A percentile compares a stretch with the other conserved stretches of the same genome.
These are phyloP conservation scores for Spilogale gracilis DNA, from an alignment of 2,113 vertebrate genomes.

Conservation along the genomic window DNA sequence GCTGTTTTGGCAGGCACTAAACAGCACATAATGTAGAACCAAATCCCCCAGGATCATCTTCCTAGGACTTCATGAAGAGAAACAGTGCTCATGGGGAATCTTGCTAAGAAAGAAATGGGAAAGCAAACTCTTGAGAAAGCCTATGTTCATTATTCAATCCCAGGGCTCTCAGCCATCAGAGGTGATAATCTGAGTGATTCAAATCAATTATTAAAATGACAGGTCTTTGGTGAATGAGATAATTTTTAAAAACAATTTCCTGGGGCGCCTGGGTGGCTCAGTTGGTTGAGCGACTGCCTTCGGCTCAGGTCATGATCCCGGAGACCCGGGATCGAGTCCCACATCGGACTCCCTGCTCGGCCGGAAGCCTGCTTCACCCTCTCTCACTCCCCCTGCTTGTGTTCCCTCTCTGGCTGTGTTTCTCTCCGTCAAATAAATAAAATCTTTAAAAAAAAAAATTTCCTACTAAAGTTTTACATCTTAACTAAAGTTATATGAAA, in stretches of 20 bases:
- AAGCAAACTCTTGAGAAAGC: not conserved
- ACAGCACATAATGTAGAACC: not conserved
- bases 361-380: too few species aligned
- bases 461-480: not conserved
- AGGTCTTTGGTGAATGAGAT: not conserved
- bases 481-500: not conserved
- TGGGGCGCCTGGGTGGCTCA: too few species aligned
- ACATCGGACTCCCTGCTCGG: too few species aligned
- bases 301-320: too few species aligned
- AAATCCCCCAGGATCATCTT: not conserved
- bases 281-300: too few species aligned
- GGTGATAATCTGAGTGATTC: not conserved
- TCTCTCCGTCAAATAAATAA: too few species aligned
- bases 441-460: not conserved
- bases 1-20: not conserved
- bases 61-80: not conserved
- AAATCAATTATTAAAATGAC: not conserved
- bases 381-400: too few species aligned
- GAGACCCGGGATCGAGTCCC: too few species aligned
- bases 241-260: not conserved
- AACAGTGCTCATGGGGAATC: not conserved
- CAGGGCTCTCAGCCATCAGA: not conserved
- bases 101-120: not conserved
- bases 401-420: too few species aligned
- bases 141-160: not conserved